Evolutionary conservation across 2,888 invertebrate species (phyloP).

Genomic region (Drosophila tripunctata): DNA sequence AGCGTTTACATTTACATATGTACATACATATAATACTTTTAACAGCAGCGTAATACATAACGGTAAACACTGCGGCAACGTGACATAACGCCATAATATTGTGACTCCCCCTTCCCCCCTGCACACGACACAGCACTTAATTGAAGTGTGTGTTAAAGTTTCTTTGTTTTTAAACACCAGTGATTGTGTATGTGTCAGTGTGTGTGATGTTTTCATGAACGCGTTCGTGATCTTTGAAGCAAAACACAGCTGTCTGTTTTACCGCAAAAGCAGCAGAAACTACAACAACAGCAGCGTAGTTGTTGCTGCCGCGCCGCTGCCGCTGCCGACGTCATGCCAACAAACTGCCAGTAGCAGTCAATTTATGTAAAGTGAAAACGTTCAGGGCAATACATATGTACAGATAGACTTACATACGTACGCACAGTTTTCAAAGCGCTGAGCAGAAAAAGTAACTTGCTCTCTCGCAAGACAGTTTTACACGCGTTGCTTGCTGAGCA

Average conservation of each 20-base stretch:
- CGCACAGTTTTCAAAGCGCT: constrained; percentile 3
- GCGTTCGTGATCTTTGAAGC: constrained; percentile 80
- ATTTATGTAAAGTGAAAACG: constrained; percentile 74
- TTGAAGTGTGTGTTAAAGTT: constrained; percentile 43
- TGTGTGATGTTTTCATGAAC: constrained; percentile 72
- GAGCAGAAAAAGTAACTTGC: constrained; percentile 37
- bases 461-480: constrained; percentile 59
- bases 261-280: constrained; percentile 54
- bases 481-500: constrained; percentile 59
- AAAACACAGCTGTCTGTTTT: constrained; percentile 76
- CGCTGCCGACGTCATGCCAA: constrained; percentile 73
- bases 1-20: constrained; percentile 29
- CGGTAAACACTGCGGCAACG: constrained; percentile 62
- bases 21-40: constrained; percentile 21
- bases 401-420: neutral
- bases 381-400: constrained; percentile 19
- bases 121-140: neutral
- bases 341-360: constrained; percentile 68
- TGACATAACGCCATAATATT: constrained; percentile 74
- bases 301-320: constrained; percentile 39
- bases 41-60: constrained; percentile 51
- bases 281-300: constrained; percentile 27
- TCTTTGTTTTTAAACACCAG: constrained; percentile 38
- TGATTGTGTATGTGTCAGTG: constrained; percentile 19
- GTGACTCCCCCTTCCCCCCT: constrained; percentile 43